Conservation (phyloP, 2,888 invertebrate species). For the Zaprionus lineosus region DNA sequence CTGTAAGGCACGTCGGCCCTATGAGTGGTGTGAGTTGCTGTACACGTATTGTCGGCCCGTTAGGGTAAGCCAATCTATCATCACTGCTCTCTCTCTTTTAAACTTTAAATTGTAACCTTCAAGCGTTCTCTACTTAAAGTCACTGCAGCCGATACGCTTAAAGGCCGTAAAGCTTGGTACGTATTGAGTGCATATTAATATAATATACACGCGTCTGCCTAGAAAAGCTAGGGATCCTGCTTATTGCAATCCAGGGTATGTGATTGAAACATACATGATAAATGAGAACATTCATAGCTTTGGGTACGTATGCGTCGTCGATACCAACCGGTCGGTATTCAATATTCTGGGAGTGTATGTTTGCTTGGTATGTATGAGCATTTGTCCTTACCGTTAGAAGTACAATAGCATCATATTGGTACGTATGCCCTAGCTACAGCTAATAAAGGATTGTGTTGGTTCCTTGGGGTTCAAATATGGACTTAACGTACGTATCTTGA, state of each 20-base stretch:
- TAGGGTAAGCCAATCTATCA: slow-evolving; percentile 64
- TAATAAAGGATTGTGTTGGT: slow-evolving; percentile 38
- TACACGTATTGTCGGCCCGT: slow-evolving; percentile 49
- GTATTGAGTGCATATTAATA: slow-evolving; percentile 58
- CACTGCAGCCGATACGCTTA: slow-evolving; percentile 54
- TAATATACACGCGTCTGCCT: neutral
- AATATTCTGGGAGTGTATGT: slow-evolving; percentile 36
- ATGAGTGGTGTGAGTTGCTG: slow-evolving; percentile 25
- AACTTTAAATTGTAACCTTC: slow-evolving; percentile 42
- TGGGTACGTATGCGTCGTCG: slow-evolving; percentile 51
- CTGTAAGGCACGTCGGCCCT: slow-evolving; percentile 18
- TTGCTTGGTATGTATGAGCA: slow-evolving; percentile 36
- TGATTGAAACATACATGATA: slow-evolving; percentile 30
- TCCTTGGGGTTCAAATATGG: slow-evolving; percentile 44
- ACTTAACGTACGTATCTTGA: slow-evolving; percentile 54
- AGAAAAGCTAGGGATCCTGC: slow-evolving; percentile 37
- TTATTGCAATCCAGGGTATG: slow-evolving; percentile 32
- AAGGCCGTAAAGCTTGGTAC: slow-evolving; percentile 56
- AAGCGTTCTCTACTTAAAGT: slow-evolving; percentile 62
- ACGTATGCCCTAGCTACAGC: slow-evolving; percentile 47
- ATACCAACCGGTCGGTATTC: slow-evolving; percentile 14
- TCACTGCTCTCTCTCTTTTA: slow-evolving; percentile 29
- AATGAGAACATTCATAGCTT: slow-evolving; percentile 26
- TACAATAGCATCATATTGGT: slow-evolving; percentile 37
- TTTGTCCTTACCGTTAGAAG: slow-evolving; percentile 40